A percentile compares a stretch with the other conserved stretches of the same genome.
These are phyloP conservation scores for Euthynnus affinis DNA, from an alignment of 2,797 vertebrate species.

Conservation along the genomic window DNA sequence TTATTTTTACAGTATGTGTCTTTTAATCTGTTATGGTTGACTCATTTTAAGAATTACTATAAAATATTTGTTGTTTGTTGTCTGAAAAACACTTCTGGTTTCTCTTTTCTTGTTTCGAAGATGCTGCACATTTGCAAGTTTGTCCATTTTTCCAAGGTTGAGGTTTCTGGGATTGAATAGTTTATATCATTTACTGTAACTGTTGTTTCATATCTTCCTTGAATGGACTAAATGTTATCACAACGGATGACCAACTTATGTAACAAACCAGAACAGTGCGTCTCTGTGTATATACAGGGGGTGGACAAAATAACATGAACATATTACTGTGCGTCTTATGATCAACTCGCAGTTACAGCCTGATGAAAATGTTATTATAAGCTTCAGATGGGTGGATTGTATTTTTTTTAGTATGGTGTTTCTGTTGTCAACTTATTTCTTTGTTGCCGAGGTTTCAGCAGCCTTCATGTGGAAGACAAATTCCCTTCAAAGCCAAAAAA, in stretches of 20 bases:
- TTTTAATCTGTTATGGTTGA: neutral
- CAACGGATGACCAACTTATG: conserved; percentile 34
- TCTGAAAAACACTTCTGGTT: conserved; percentile 11
- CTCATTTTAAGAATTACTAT: no score
- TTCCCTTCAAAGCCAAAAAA: neutral
- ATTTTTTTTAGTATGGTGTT: neutral
- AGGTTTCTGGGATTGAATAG: neutral
- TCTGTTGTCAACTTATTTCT: neutral
- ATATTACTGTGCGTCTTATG: neutral
- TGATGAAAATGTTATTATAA: no score
- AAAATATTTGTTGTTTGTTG: no score
- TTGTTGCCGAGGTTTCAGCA: neutral
- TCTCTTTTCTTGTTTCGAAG: neutral
- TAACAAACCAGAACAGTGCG: conserved; percentile 14
- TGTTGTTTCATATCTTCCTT: conserved; percentile 9
- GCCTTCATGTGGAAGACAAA: conserved; percentile 4
- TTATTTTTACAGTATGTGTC: neutral
- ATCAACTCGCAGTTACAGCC: neutral
- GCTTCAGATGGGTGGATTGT: neutral
- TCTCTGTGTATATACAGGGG: neutral
- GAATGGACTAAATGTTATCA: conserved; percentile 45
- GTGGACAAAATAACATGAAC: conserved; percentile 8
- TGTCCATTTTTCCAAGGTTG: neutral
- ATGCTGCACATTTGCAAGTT: neutral
- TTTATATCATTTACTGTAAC: conserved; percentile 2